Evolutionary conservation across 2,797 vertebrate genomes (phyloP), one percentile per base, ranked within the genome.

Genomic region (Pteronotus mesoamericanus): DNA sequence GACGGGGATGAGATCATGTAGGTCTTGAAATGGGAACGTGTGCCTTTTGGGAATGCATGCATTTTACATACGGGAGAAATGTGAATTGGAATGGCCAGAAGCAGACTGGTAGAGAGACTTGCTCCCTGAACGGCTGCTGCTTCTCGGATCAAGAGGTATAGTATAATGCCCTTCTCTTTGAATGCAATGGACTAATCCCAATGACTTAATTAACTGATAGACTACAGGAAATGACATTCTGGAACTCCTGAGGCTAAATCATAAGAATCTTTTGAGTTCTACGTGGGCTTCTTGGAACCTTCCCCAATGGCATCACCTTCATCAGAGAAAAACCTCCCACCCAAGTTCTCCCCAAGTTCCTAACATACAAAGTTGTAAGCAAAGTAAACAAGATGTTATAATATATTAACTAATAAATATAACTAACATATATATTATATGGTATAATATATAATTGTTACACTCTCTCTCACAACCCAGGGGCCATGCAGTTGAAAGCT

Each of bases 241-340:
- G 16, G 19, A 24, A 24, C 24, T 66, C 53, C 29, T 53, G 15
- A 80, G 24, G 5, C 29, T 77, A 53, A 11, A n/a, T 66, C 51
- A 77, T 59, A 48, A 80, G 34, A 61, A 44, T 10, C 9, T 46
- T 69, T 85, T 92, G 57, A 26, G 29, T 74, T 61, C 75, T 34
- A 39, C 9, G 29, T 34, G 22, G 66, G n/a, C 4, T 1, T 71
- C 44, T 80, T 78, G 9, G 19, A 94, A 91, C 91, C 12, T 19
- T n/a, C 8, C 44, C 7, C 21, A 51, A 8, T 55, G 34, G 32
- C 6, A 19, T 4, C 2, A n/a, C 1, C 0, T 44, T 6, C 18
- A 22, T 69, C 44, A 84, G 9, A 46, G 57, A 39, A 19, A 90
- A 78, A 51, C 15, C 26, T 80, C 61, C 5, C 42, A n/a, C 14